Conservation (phyloP, 1,140 invertebrate genomes). For the Thalassaphorura encarpata region DNA sequence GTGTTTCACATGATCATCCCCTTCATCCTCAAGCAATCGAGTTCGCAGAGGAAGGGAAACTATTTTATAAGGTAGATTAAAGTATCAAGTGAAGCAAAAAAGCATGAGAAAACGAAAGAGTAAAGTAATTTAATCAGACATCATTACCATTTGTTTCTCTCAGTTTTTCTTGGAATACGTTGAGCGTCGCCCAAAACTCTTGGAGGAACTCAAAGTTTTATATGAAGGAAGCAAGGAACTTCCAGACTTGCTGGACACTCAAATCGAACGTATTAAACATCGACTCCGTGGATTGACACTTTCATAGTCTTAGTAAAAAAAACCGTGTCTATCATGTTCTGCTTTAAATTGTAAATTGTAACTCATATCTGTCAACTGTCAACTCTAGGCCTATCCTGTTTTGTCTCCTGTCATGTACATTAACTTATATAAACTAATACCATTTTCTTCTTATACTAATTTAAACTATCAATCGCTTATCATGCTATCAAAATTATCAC, state of each 20-base stretch:
- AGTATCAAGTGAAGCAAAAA: neutral
- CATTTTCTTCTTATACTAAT: too few species aligned
- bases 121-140: neutral
- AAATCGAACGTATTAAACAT: constrained; percentile 16
- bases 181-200: constrained; percentile 14
- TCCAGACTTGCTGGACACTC: constrained; percentile 25
- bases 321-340: too few species aligned
- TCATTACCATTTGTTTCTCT: too few species aligned
- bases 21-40: constrained; percentile 23
- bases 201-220: constrained; percentile 22
- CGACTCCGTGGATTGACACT: neutral
- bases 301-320: too few species aligned
- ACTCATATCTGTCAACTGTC: too few species aligned
- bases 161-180: constrained; percentile 29
- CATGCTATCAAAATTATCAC: too few species aligned
- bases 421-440: too few species aligned
- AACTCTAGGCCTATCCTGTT: too few species aligned
- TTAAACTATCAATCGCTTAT: too few species aligned
- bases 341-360: too few species aligned
- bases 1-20: constrained; percentile 29
- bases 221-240: constrained; percentile 28
- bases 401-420: too few species aligned
- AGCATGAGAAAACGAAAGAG: neutral
- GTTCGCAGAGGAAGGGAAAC: constrained; percentile 24
- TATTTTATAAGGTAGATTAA: constrained; percentile 20